Base-by-base conservation (phyloP, 2,797 vertebrate species). In the Brachyrhaphis roseni region DNA sequence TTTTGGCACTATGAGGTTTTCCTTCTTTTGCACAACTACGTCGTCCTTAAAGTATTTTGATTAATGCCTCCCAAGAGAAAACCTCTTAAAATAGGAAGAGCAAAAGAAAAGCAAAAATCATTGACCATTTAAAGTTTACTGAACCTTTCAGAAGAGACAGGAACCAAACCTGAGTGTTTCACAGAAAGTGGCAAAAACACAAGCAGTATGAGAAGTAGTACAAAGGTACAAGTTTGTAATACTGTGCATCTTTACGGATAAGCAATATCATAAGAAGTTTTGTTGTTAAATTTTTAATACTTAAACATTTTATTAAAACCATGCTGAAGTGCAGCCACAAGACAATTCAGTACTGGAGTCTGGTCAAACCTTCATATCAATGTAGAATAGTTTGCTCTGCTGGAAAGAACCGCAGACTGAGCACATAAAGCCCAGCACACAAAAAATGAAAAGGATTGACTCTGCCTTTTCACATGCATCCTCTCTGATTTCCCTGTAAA, bases 71-170 rank as follows among this genome's bases (percentile, higher is more conserved):
- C 2, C 43, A 28, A 45, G 26, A 28, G 68, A 46, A 71, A 43
- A 70, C 66, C 23, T 68, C 64, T 68, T 26, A 43, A 70, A 41
- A 41, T 68, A 68, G 62, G 34, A 66, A 70, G 62, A 36, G 34
- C 31, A 70, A 43, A 46, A 71, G 13, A 71, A 4, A n/a, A 70
- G 23, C 34, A 66, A 36, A 43, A 71, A 46, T n/a, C 12, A 43
- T 43, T 46, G 68, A 16, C 41, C 11, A 46, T 71, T 28, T 45
- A 46, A 46, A 45, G 43, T 46, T 46, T 71, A 4, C 12, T 28
- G 13, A 46, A 46, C 26, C 39, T 46, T 45, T 23, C 18, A 43
- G 68, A 71, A n/a, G 41, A 71, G 39, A 68, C 39, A 3, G 39
- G 39, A 68, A 43, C 39, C 64, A 43, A 26, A 68, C 41, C 11